A percentile compares a stretch with the other conserved stretches of the same genome.
Evolutionary conservation across 2,888 invertebrate genomes (phyloP).

Genomic region (Troglohyphantes excavatus): DNA sequence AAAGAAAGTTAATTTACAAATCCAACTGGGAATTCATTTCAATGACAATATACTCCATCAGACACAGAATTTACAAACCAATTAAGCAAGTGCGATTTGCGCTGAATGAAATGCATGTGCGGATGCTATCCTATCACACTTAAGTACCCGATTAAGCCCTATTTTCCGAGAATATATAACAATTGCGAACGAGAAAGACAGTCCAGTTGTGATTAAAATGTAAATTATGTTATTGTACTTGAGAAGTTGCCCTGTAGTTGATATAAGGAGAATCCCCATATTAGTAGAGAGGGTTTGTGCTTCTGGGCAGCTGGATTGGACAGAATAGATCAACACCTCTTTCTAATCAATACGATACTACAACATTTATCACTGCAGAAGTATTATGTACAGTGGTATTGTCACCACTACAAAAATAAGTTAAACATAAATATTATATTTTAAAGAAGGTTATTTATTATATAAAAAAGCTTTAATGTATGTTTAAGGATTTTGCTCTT

Average conservation of each 20-base stretch:
- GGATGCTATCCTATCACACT: not conserved
- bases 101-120: not conserved
- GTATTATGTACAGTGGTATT: no score
- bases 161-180: not conserved
- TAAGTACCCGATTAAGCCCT: not conserved
- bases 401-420: no score
- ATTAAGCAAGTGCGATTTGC: not conserved
- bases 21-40: not conserved
- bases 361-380: no score
- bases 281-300: not conserved
- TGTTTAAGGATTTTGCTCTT: no score
- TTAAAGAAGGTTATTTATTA: no score
- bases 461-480: no score
- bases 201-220: conserved; percentile 3
- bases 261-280: not conserved
- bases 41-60: not conserved
- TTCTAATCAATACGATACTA: no score
- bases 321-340: no score
- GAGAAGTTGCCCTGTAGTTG: not conserved
- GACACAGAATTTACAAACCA: not conserved
- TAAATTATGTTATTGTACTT: not conserved
- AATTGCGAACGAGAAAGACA: not conserved
- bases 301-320: no score
- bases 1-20: no score
- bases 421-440: no score